phyloP scores from a whole-genome alignment of 1,140 invertebrate species.

The Cataglyphis hispanica region DNA sequence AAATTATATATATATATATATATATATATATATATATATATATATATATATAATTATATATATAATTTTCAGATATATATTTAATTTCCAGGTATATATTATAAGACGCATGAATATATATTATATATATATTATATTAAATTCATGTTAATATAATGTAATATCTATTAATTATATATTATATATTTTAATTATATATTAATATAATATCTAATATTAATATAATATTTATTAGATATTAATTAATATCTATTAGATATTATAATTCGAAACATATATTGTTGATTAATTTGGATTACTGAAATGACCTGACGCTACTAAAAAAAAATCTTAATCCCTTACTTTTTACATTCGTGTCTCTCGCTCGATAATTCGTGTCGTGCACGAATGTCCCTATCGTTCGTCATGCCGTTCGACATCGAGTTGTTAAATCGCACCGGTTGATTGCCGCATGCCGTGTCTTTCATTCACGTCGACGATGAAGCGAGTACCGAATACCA shows the following conservation, averaged over 20 bases:
- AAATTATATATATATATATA: conserved; percentile 5
- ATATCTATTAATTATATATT: too few species aligned
- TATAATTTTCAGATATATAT: too few species aligned
- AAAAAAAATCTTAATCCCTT: not conserved
- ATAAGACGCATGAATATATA: too few species aligned
- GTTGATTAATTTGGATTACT: not conserved
- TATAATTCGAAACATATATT: not conserved
- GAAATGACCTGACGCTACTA: not conserved
- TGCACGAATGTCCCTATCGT: not conserved
- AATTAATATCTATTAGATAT: not conserved
- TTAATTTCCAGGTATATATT: too few species aligned
- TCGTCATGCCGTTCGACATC: not conserved
- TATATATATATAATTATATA: too few species aligned
- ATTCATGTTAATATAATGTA: too few species aligned
- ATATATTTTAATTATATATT: too few species aligned
- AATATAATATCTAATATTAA: too few species aligned
- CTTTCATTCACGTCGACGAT: conserved; percentile 66
- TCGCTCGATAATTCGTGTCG: not conserved
- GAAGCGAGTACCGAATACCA: conserved; percentile 60
- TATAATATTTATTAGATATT: too few species aligned
- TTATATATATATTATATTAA: too few species aligned
- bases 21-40: too few species aligned
- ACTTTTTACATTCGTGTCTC: not conserved
- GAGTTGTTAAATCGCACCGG: conserved; percentile 40
- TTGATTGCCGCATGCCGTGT: conserved; percentile 36